phyloP scores from a whole-genome alignment of 92 coral and sea anemone genomes.

The Plumapathes pennacea region DNA sequence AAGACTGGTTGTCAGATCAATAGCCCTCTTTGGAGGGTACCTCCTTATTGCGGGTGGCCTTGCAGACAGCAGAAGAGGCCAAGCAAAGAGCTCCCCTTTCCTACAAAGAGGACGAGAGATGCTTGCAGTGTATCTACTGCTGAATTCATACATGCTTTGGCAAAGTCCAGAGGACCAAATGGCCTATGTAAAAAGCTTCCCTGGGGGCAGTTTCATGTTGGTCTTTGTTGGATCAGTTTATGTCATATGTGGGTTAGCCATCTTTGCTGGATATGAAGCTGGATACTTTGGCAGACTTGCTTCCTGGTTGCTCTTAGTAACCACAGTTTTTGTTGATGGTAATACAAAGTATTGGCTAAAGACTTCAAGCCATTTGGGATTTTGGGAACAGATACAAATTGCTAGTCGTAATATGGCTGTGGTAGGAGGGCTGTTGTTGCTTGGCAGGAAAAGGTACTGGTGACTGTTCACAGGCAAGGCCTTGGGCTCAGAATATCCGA shows the following conservation, averaged over 20 bases:
- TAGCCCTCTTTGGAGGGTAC: conserved; percentile 82
- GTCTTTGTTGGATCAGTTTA: conserved; percentile 57
- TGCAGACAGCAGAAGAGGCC: conserved; percentile 64
- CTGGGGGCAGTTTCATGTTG: conserved; percentile 75
- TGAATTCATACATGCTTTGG: conserved; percentile 90
- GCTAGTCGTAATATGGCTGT: conserved; percentile 78
- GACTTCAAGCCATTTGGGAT: conserved; percentile 63
- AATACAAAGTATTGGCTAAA: conserved; percentile 83
- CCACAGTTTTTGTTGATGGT: conserved; percentile 78
- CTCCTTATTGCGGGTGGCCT: conserved; percentile 92
- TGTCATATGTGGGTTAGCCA: conserved; percentile 71
- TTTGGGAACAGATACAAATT: conserved; percentile 78
- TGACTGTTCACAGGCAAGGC: not conserved
- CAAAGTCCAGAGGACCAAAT: conserved; percentile 75
- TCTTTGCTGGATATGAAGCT: conserved; percentile 90
- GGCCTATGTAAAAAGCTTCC: conserved; percentile 71
- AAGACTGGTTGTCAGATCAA: conserved; percentile 73
- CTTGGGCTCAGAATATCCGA: too few species aligned
- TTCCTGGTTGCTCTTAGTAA: conserved; percentile 73
- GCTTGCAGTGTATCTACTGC: conserved; percentile 75
- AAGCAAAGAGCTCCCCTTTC: conserved; percentile 32
- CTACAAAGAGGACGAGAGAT: conserved; percentile 81
- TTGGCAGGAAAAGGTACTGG: conserved; percentile 84
- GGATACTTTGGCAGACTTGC: conserved; percentile 88
- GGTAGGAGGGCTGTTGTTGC: conserved; percentile 73